Conservation (phyloP, 2,797 vertebrate species). For the Babyrousa celebensis region DNA sequence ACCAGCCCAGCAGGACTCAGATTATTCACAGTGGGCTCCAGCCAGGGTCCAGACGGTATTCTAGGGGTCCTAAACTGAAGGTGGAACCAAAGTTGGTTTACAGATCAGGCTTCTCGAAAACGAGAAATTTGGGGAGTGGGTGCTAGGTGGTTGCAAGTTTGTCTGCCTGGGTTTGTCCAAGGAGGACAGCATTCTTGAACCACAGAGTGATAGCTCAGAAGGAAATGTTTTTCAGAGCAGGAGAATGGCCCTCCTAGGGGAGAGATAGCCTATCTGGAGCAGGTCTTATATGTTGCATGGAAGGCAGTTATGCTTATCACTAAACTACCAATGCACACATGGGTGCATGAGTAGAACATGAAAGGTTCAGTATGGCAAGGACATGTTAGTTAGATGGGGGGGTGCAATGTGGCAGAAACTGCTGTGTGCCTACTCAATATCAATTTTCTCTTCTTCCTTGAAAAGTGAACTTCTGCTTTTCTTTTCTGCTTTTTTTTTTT, state of each 20-base stretch:
- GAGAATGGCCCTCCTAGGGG: not conserved
- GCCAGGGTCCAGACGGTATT: not conserved
- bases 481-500: too few species aligned
- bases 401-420: not conserved
- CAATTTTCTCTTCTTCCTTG: not conserved
- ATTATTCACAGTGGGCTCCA: not conserved
- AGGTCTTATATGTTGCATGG: not conserved
- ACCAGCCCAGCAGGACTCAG: not conserved
- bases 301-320: too few species aligned
- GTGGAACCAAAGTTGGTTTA: not conserved
- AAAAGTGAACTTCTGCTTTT: not conserved
- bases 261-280: not conserved
- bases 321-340: too few species aligned
- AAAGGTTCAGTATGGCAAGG: not conserved
- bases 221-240: not conserved
- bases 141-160: too few species aligned
- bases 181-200: not conserved
- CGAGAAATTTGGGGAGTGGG: not conserved
- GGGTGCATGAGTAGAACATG: too few species aligned
- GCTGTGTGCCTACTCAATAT: not conserved
- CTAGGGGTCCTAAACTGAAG: not conserved
- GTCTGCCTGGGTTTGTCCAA: not conserved
- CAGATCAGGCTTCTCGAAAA: not conserved
- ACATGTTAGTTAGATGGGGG: rapidly evolving
- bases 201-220: rapidly evolving